These are phyloP conservation scores for Bradypodion ventrale DNA, from an alignment of 2,797 vertebrate species.

Conservation along the genomic window DNA sequence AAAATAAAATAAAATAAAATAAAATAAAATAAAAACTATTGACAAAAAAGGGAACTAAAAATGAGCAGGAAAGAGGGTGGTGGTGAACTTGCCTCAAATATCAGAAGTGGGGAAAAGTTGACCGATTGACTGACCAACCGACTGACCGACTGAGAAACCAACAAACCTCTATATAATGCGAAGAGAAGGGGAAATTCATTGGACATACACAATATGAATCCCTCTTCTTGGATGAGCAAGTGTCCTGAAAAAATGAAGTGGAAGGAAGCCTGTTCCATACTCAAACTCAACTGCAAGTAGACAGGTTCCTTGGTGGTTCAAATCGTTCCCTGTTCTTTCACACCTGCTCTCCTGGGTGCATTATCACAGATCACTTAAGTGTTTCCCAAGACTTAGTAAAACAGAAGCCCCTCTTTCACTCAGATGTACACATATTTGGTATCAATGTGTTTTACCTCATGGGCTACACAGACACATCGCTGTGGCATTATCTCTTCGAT, in stretches of 20 bases:
- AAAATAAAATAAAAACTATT: background rate
- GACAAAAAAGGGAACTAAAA: background rate
- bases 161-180: background rate
- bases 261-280: conserved; percentile 1
- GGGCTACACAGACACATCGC: conserved; percentile 66
- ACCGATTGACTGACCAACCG: no score
- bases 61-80: background rate
- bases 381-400: conserved; percentile 44
- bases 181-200: background rate
- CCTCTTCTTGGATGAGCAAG: conserved; percentile 15
- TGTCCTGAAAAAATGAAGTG: background rate
- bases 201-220: background rate
- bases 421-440: conserved; percentile 37
- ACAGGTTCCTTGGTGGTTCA: rapidly evolving
- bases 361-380: conserved; percentile 34
- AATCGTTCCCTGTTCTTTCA: background rate
- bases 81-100: no score
- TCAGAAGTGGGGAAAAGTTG: no score
- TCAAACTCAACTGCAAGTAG: background rate
- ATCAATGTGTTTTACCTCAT: conserved; percentile 64
- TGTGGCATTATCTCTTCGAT: conserved; percentile 70
- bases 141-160: no score
- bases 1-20: no score
- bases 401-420: conserved; percentile 55
- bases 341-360: background rate